Conservation (phyloP, 1,140 invertebrate genomes). For the Hyles euphorbiae region DNA sequence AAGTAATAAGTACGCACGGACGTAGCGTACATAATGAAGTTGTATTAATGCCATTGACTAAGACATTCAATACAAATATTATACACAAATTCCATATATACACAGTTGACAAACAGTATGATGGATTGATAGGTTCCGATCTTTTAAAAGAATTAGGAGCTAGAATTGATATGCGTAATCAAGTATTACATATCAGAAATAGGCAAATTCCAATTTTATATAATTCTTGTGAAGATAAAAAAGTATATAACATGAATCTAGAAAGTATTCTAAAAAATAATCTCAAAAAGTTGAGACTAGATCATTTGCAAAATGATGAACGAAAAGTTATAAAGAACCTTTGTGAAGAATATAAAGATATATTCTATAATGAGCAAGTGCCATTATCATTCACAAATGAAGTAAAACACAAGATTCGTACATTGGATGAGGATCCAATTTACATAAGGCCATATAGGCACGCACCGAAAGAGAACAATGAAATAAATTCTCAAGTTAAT, state of each 20-base stretch:
- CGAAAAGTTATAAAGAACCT: conserved; percentile 19
- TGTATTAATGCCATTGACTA: conserved; percentile 2
- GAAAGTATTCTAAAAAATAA: conserved; percentile 17
- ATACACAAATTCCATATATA: conserved; percentile 18
- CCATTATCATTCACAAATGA: conserved; percentile 23
- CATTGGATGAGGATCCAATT: conserved; percentile 10
- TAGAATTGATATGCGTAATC: conserved; percentile 24
- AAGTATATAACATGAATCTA: conserved; percentile 3
- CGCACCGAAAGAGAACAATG: not conserved
- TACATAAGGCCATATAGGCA: conserved; percentile 10
- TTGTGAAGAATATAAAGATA: conserved; percentile 30
- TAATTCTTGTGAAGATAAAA: conserved; percentile 10
- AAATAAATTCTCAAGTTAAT: conserved; percentile 9
- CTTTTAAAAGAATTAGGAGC: conserved; percentile 25
- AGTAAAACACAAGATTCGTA: conserved; percentile 12
- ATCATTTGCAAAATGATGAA: conserved; percentile 29
- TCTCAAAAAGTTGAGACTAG: conserved; percentile 23
- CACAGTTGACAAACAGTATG: conserved; percentile 21
- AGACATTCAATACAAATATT: conserved; percentile 3
- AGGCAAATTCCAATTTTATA: conserved; percentile 17
- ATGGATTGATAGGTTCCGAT: conserved; percentile 33
- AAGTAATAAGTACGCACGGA: conserved; percentile 11
- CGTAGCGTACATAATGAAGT: conserved; percentile 6
- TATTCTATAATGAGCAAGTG: conserved; percentile 30
- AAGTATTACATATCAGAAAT: conserved; percentile 16